phyloP scores from a whole-genome alignment of 1,140 invertebrate genomes.

The Pollicipes pollicipes region DNA sequence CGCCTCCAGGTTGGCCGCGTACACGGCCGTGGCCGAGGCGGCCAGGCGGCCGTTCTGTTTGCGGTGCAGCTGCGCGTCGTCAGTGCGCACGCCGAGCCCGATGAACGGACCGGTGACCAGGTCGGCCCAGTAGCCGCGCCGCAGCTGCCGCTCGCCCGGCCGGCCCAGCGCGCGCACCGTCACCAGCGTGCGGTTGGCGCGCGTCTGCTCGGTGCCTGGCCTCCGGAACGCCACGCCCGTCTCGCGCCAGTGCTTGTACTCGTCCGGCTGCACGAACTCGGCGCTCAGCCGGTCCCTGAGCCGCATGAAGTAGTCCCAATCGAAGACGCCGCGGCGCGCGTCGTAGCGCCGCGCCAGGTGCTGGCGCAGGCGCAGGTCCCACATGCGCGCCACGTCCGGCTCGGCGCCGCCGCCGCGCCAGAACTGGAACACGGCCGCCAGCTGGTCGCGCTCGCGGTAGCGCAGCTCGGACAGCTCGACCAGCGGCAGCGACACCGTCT shows the following conservation, averaged over 20 bases:
- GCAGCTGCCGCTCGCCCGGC: background rate
- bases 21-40: background rate
- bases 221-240: slow-evolving; percentile 65
- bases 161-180: background rate
- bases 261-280: slow-evolving; percentile 40
- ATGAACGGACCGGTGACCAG: background rate
- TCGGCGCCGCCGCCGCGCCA: slow-evolving; percentile 40
- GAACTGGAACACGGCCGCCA: slow-evolving; percentile 62
- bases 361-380: slow-evolving; percentile 10
- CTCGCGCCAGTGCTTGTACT: slow-evolving; percentile 63
- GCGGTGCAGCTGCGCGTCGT: background rate
- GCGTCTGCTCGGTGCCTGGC: slow-evolving; percentile 45
- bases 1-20: background rate
- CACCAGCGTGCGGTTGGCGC: background rate
- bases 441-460: slow-evolving; percentile 54
- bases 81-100: background rate
- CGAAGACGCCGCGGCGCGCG: slow-evolving; percentile 53
- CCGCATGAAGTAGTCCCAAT: slow-evolving; percentile 80
- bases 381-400: slow-evolving; percentile 37
- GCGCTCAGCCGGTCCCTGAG: slow-evolving; percentile 33
- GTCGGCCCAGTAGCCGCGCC: background rate
- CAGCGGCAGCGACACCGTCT: slow-evolving; percentile 37
- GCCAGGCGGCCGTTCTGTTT: background rate
- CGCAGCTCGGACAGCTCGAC: slow-evolving; percentile 44
- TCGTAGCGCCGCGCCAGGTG: slow-evolving; percentile 55